phyloP scores from a whole-genome alignment of 2,113 vertebrate genomes.

The Empidonax alnorum region DNA sequence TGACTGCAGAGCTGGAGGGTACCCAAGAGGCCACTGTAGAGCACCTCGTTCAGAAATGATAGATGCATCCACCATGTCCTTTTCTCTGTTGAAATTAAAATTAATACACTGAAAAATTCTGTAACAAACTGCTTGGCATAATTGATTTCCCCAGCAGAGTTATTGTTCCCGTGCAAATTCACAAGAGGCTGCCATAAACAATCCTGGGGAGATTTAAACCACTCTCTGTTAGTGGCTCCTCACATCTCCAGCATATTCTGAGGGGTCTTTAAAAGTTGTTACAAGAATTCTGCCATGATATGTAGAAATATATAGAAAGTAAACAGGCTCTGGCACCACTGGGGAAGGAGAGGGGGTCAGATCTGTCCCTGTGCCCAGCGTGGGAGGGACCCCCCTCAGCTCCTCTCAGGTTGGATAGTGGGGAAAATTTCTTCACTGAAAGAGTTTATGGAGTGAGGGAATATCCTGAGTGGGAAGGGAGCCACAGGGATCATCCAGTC shows the following conservation, averaged over 20 bases:
- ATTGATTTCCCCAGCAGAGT: constrained; percentile 36
- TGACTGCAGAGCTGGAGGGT: not conserved
- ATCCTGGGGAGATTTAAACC: not conserved
- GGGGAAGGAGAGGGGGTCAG: not conserved
- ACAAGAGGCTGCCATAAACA: constrained; percentile 10
- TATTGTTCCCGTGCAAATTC: not conserved
- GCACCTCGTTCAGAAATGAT: not conserved
- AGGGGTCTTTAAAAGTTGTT: not conserved
- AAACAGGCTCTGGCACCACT: not conserved
- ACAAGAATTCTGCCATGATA: rapidly evolving
- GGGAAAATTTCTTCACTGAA: not conserved
- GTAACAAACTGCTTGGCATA: not conserved
- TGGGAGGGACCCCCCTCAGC: not conserved
- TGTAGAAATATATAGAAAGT: not conserved
- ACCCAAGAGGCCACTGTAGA: not conserved
- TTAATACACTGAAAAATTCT: constrained; percentile 14
- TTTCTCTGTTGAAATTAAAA: not conserved
- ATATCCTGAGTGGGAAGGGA: not conserved
- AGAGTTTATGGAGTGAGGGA: not conserved
- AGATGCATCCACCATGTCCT: not conserved
- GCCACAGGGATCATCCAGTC: rapidly evolving
- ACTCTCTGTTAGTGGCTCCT: not conserved
- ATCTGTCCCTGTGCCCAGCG: rapidly evolving
- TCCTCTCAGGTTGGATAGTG: rapidly evolving
- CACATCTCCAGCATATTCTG: not conserved